Evolutionary conservation across 2,888 invertebrate species (phyloP).

Genomic region (Drosophila kambysellisi): DNA sequence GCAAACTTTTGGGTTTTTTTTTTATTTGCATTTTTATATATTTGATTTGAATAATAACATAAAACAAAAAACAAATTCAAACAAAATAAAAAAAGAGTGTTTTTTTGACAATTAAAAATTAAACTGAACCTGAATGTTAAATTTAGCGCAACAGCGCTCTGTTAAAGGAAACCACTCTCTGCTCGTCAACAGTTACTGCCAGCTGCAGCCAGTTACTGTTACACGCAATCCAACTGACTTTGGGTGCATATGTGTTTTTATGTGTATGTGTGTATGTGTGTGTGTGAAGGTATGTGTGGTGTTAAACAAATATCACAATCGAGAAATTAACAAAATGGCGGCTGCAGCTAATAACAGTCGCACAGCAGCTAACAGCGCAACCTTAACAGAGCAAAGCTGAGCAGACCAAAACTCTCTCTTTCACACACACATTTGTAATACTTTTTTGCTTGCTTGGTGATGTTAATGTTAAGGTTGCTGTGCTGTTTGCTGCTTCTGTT

Average conservation of each 20-base stretch:
- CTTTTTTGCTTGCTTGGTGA: constrained; percentile 38
- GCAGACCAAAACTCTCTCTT: background rate
- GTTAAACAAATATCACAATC: constrained; percentile 80
- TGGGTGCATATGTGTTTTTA: constrained; percentile 27
- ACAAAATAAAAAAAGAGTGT: constrained; percentile 30
- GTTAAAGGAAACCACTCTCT: constrained; percentile 43
- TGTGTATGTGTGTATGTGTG: constrained; percentile 18
- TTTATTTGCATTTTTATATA: constrained; percentile 29
- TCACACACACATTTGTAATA: constrained; percentile 42
- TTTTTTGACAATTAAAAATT: constrained; percentile 22
- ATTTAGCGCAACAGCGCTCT: constrained; percentile 61
- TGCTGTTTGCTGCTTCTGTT: constrained; percentile 15
- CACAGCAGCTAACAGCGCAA: constrained; percentile 33
- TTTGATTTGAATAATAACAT: constrained; percentile 41
- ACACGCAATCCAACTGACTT: constrained; percentile 42
- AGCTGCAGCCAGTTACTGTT: constrained; percentile 64
- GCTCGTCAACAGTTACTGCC: constrained; percentile 54
- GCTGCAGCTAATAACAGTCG: constrained; percentile 65
- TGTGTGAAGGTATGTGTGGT: constrained; percentile 47
- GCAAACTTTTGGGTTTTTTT: constrained; percentile 37
- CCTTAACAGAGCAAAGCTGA: constrained; percentile 47
- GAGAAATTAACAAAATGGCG: constrained; percentile 80
- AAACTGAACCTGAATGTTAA: constrained; percentile 41
- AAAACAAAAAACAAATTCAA: constrained; percentile 19
- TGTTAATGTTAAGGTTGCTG: constrained; percentile 27